These are phyloP conservation scores for Centropus unirufus DNA, from an alignment of 2,113 vertebrate genomes.

Conservation along the genomic window DNA sequence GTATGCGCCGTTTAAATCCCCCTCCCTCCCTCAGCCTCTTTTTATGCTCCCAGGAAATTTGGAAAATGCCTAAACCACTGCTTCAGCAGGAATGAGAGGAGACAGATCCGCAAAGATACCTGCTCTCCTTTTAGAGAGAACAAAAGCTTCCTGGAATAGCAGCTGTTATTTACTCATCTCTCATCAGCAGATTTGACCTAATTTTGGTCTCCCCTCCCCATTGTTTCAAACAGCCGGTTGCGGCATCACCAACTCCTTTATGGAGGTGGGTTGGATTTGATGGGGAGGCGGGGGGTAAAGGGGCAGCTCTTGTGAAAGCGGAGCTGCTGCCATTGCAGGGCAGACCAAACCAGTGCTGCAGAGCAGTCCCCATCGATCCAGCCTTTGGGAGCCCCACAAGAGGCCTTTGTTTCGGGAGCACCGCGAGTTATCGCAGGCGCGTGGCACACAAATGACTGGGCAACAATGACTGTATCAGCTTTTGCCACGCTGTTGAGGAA, in stretches of 20 bases:
- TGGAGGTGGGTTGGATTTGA: not conserved
- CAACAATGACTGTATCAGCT: fast-evolving
- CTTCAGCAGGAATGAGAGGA: slow-evolving; percentile 24
- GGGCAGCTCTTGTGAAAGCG: not conserved
- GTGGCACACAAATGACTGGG: no score
- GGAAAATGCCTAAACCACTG: not conserved
- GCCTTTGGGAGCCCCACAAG: fast-evolving
- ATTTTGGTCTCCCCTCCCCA: slow-evolving; percentile 39
- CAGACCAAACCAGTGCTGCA: not conserved
- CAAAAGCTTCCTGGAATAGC: slow-evolving; percentile 31
- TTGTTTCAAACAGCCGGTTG: slow-evolving; percentile 56
- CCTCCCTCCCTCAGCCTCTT: not conserved
- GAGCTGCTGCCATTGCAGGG: not conserved
- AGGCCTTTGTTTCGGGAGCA: not conserved
- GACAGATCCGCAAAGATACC: slow-evolving; percentile 23
- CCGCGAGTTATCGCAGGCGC: fast-evolving
- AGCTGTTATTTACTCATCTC: slow-evolving; percentile 57
- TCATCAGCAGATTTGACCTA: slow-evolving; percentile 58
- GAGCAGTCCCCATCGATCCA: not conserved
- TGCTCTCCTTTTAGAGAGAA: slow-evolving; percentile 15
- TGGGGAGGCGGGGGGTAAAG: not conserved
- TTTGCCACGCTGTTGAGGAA: no score
- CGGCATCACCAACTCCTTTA: not conserved
- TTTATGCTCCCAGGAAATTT: slow-evolving; percentile 28
- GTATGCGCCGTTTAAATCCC: not conserved